A percentile compares a stretch with the other conserved stretches of the same genome.
phyloP scores from a whole-genome alignment of 2,113 vertebrate genomes.

The Stegastes partitus region DNA sequence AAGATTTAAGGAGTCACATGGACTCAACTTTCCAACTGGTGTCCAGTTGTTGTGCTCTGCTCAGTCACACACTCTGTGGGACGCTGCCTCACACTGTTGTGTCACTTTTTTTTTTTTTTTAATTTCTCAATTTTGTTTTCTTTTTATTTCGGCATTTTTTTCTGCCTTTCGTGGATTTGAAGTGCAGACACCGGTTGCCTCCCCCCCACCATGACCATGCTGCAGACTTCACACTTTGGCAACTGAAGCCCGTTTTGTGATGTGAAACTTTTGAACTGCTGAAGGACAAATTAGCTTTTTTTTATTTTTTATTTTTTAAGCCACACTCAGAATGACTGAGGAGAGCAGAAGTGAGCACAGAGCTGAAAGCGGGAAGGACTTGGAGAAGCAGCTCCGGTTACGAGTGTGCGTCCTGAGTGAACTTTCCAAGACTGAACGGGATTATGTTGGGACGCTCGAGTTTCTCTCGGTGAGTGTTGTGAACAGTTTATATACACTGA shows the following conservation, averaged over 20 bases:
- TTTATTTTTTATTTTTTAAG: not conserved
- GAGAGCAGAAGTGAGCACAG: constrained; percentile 90
- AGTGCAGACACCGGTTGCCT: constrained; percentile 39
- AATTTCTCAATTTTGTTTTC: not conserved
- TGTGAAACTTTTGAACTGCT: constrained; percentile 40
- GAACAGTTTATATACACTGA: not conserved
- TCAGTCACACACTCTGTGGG: constrained; percentile 25
- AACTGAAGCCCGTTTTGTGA: constrained; percentile 40
- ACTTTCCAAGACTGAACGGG: constrained; percentile 95
- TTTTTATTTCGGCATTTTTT: not conserved
- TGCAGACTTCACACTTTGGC: constrained; percentile 44
- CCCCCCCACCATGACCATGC: constrained; percentile 58
- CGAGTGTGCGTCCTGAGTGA: constrained; percentile 95
- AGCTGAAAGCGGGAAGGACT: constrained; percentile 91
- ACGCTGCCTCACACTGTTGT: constrained; percentile 10
- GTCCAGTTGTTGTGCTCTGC: constrained; percentile 77
- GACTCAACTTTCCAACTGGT: constrained; percentile 89
- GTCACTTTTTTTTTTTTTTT: not conserved
- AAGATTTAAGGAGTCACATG: constrained; percentile 91
- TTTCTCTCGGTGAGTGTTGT: constrained; percentile 93
- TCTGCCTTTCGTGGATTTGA: constrained; percentile 7
- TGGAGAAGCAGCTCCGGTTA: constrained; percentile 95
- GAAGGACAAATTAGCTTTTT: constrained; percentile 12
- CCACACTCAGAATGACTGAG: constrained; percentile 89
- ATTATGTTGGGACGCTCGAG: constrained; percentile 96